Evolutionary conservation across 2,113 vertebrate species (phyloP).

Genomic region (Ancistrus triradiatus): DNA sequence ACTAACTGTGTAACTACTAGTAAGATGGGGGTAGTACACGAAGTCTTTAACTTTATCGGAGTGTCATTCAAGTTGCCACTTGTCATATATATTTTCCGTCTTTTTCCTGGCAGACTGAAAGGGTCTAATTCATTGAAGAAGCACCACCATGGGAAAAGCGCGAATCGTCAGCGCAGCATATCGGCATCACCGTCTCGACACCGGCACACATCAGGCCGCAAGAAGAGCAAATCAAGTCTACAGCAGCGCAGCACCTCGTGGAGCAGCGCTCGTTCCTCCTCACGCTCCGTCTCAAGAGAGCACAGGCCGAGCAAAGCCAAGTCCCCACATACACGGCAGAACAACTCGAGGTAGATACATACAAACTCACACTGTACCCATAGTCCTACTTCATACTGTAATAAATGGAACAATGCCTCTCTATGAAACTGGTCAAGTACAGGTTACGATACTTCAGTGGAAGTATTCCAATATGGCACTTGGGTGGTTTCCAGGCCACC

Average conservation of each 20-base stretch:
- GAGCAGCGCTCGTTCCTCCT: slow-evolving; percentile 82
- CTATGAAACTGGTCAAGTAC: no score
- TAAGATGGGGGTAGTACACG: no score
- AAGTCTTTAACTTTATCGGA: no score
- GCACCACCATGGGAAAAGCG: slow-evolving; percentile 65
- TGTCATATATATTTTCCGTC: not conserved
- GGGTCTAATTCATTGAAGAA: slow-evolving; percentile 68
- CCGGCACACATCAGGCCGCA: slow-evolving; percentile 72
- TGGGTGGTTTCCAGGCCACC: no score
- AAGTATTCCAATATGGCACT: no score
- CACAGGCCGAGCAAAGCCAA: slow-evolving; percentile 65
- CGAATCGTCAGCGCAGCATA: slow-evolving; percentile 69
- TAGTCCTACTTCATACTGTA: no score
- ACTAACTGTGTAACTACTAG: no score
- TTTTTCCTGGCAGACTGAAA: slow-evolving; percentile 54
- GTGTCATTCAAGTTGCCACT: not conserved
- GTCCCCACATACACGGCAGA: slow-evolving; percentile 63
- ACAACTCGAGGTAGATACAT: slow-evolving; percentile 37
- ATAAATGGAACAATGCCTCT: no score
- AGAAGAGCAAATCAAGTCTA: slow-evolving; percentile 77
- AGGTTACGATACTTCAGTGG: no score
- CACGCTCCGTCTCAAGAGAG: slow-evolving; percentile 81
- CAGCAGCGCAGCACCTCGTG: slow-evolving; percentile 82
- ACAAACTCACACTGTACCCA: no score
- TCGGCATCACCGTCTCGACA: slow-evolving; percentile 73